These are phyloP conservation scores for Pissodes strobi DNA, from an alignment of 1,140 invertebrate genomes.

Conservation along the genomic window DNA sequence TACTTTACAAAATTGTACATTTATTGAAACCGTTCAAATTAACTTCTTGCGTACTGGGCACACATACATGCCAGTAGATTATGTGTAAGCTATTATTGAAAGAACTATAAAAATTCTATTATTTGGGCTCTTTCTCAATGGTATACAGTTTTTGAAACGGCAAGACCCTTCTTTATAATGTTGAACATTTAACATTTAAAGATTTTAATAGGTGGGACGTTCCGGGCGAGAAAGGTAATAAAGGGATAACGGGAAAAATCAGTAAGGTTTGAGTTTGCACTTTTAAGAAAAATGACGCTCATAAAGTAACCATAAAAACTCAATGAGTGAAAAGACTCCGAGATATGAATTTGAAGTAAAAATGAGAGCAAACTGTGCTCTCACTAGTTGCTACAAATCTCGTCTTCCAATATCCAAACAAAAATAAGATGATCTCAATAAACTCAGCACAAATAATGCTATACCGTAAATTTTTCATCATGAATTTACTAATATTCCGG, in stretches of 20 bases:
- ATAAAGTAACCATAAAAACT: background rate
- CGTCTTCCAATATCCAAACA: too few species aligned
- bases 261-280: too few species aligned
- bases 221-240: background rate
- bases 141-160: background rate
- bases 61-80: constrained; percentile 1
- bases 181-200: background rate
- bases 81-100: background rate
- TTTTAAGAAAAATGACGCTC: background rate
- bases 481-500: background rate
- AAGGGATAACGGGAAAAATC: background rate
- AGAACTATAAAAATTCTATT: background rate
- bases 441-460: too few species aligned
- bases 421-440: too few species aligned
- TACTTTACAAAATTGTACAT: background rate
- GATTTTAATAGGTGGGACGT: constrained; percentile 2
- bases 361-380: too few species aligned
- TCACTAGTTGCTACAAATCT: too few species aligned
- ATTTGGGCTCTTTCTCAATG: background rate
- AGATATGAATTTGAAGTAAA: too few species aligned
- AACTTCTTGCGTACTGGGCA: constrained; percentile 1
- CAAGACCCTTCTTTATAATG: background rate
- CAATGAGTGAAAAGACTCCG: background rate
- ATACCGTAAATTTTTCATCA: background rate
- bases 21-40: background rate